Percentiles rank a stretch among this genome's conserved stretches.
phyloP scores from a whole-genome alignment of 2,113 vertebrate species.

The Gobiocypris rarus region DNA sequence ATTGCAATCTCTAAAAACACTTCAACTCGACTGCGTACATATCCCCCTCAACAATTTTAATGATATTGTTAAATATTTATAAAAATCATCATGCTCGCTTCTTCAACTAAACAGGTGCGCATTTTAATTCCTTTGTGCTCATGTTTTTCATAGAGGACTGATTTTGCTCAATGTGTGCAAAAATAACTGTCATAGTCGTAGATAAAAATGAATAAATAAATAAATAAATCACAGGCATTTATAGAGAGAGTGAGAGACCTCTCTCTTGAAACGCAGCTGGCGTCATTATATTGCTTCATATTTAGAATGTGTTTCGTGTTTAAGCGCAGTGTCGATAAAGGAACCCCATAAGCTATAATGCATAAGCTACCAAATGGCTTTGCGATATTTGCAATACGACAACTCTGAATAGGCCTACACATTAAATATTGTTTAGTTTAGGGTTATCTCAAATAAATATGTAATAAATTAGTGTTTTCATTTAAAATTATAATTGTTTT shows the following conservation, averaged over 20 bases:
- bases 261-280: neutral
- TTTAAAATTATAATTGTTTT: neutral
- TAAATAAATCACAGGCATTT: neutral
- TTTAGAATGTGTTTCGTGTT: neutral
- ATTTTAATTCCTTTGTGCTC: neutral
- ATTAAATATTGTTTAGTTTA: neutral
- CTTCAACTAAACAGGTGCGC: neutral
- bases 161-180: neutral
- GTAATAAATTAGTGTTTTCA: neutral
- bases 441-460: too few species aligned
- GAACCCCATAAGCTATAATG: neutral
- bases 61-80: neutral
- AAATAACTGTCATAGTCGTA: neutral
- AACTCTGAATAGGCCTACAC: neutral
- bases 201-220: neutral
- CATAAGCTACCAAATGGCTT: neutral
- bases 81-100: neutral
- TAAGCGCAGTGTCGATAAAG: neutral
- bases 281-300: neutral
- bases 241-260: neutral
- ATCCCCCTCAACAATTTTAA: neutral
- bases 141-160: neutral
- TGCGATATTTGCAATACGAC: neutral
- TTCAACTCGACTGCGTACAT: neutral
- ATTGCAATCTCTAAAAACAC: neutral